Base-by-base conservation (phyloP, 2,888 invertebrate species). In the Meteorus cinctellus region DNA sequence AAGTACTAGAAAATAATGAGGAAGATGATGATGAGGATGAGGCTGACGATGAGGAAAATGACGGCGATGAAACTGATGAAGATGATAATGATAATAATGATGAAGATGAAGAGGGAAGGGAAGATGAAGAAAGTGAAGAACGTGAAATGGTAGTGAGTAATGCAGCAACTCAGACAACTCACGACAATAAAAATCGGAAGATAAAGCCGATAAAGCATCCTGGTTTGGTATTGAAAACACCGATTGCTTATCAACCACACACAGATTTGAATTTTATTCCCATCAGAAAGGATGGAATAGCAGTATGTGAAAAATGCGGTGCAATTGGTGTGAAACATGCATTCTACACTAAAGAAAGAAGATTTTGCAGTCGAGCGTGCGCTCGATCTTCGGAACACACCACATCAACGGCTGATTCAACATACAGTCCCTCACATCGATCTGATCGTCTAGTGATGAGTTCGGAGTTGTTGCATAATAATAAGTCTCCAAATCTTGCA, bases 221-320 rank as follows among this genome's bases (percentile, higher is more conserved):
- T 72, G 94, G 94, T 72, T 90, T 95, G 78, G 94, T 94, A 84
- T 90, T 95, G 81, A 94, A 95, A 89, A 94, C 94, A 80, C 95
- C 95, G 77, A 95, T 95, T 81, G 95, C 95, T 69, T 95, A 95
- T 90, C 94, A 94, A 87, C 93, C 94, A 84, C 94, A 94, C 88
- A 94, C 94, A 74, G 96, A 96, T 91, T 93, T 96, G 78, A 95
- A 95, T 80, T 95, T 96, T 86, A 94, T 97, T 90, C 96, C 97
- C 73, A 94, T 97, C 86, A 94, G 94, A 90, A 96, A 95, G 90
- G 96, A 96, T 90, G 96, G 95, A 90, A 96, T 96, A 91, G 96
- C 95, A 84, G 94, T 95, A 65, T 96, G 96, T 90, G 94, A 95
- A 89, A 94, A 95, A 89, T 96, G 96, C 89, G 96, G 96, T 67